Percentiles rank a stretch among this genome's conserved stretches.
Evolutionary conservation across 1,140 invertebrate species (phyloP).

Genomic region (Bombus waltoni): DNA sequence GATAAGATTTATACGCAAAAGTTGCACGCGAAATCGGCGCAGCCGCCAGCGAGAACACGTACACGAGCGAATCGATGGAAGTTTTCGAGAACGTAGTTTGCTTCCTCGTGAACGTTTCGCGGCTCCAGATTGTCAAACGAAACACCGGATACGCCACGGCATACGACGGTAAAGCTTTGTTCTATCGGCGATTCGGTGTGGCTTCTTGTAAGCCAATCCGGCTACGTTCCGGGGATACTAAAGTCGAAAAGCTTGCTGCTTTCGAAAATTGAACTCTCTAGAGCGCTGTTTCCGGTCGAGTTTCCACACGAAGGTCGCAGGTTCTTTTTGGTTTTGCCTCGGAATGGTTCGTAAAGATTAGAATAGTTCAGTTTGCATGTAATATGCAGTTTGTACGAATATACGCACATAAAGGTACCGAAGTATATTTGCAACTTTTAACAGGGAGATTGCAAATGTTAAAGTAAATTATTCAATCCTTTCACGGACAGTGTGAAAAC

Average conservation of each 20-base stretch:
- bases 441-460: no score
- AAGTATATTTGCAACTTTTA: no score
- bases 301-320: no score
- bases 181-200: neutral
- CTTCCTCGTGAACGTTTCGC: neutral
- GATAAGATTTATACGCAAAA: slow-evolving; percentile 34
- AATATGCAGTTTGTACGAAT: no score
- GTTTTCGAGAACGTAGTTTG: slow-evolving; percentile 11
- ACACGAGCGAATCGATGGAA: slow-evolving; percentile 9
- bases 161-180: neutral
- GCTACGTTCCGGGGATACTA: neutral
- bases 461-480: no score
- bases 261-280: neutral
- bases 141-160: neutral
- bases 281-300: neutral
- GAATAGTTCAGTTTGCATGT: no score
- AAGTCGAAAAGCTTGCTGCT: neutral
- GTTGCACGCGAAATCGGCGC: slow-evolving; percentile 27
- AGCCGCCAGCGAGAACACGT: slow-evolving; percentile 5
- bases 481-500: no score
- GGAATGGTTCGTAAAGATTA: no score
- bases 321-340: no score
- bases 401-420: no score
- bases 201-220: neutral
- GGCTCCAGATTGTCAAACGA: neutral